Percentiles rank a stretch among this genome's conserved stretches.
phyloP scores from a whole-genome alignment of 2,888 invertebrate genomes.

The Pycnomerus fuliginosus region DNA sequence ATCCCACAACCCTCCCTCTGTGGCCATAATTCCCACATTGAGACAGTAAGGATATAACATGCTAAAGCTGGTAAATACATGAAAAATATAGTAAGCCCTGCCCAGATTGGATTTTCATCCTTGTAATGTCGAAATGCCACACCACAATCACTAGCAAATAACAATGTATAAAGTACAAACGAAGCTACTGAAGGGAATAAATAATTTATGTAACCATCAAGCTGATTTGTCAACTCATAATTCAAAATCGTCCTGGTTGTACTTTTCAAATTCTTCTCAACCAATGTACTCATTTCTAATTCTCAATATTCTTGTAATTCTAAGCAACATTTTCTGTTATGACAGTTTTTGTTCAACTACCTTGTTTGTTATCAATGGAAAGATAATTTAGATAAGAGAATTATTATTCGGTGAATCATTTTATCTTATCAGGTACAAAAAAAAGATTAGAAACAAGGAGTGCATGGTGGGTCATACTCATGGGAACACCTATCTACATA shows the following conservation, averaged over 20 bases:
- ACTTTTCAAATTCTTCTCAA: constrained; percentile 17
- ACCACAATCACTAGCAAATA: constrained; percentile 68
- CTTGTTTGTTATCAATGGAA: too few species aligned
- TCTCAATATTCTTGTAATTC: too few species aligned
- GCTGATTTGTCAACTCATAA: constrained; percentile 48
- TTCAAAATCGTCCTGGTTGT: constrained; percentile 43
- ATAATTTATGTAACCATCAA: constrained; percentile 56
- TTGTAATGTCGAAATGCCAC: constrained; percentile 65
- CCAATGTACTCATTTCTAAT: constrained; percentile 19
- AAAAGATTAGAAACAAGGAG: too few species aligned
- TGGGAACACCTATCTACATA: too few species aligned
- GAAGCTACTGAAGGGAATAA: constrained; percentile 61
- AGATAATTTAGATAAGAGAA: too few species aligned
- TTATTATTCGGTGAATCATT: too few species aligned
- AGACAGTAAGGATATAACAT: constrained; percentile 60
- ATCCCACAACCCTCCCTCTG: constrained; percentile 52
- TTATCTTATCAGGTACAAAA: not conserved
- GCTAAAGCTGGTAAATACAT: constrained; percentile 60
- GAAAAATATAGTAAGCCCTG: constrained; percentile 53
- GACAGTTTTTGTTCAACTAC: constrained; percentile 2
- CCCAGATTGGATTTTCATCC: constrained; percentile 59
- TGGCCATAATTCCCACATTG: constrained; percentile 61
- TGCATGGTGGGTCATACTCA: too few species aligned
- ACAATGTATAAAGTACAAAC: constrained; percentile 63
- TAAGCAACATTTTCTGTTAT: too few species aligned